Percentiles rank a stretch among this genome's conserved stretches.
These are phyloP conservation scores for Dinocampus coccinellae DNA, from an alignment of 2,888 invertebrate genomes.

Conservation along the genomic window DNA sequence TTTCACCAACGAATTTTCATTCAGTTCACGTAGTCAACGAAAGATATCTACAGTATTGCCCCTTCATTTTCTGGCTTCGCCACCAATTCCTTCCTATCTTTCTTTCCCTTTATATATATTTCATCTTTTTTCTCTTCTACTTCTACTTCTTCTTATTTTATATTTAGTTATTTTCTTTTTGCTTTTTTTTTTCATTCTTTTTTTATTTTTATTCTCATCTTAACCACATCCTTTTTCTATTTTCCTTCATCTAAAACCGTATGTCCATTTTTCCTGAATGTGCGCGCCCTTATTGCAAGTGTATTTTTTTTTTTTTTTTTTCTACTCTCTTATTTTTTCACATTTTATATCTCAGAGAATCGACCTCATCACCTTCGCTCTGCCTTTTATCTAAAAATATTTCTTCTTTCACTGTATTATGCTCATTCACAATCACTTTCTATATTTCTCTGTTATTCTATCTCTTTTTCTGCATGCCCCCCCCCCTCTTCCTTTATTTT, in stretches of 20 bases:
- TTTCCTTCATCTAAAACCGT: conserved; percentile 21
- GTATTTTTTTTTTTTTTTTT: neutral
- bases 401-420: neutral
- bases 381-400: neutral
- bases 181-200: neutral
- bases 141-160: neutral
- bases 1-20: conserved; percentile 35
- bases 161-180: neutral
- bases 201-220: too few species aligned
- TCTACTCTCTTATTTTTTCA: conserved; percentile 6
- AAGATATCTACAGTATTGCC: conserved; percentile 15
- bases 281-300: neutral
- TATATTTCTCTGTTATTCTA: too few species aligned
- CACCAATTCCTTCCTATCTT: conserved; percentile 13
- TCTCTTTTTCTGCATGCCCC: neutral
- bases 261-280: conserved; percentile 19
- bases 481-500: neutral
- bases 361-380: neutral
- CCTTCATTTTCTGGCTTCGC: conserved; percentile 28
- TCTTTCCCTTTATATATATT: conserved; percentile 3
- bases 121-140: neutral
- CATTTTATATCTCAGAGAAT: neutral
- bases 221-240: too few species aligned
- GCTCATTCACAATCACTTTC: neutral
- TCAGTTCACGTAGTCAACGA: conserved; percentile 39